Evolutionary conservation across 2,888 invertebrate genomes (phyloP), one percentile per base, ranked within the genome.

Genomic region (Epinotia bilunana): DNA sequence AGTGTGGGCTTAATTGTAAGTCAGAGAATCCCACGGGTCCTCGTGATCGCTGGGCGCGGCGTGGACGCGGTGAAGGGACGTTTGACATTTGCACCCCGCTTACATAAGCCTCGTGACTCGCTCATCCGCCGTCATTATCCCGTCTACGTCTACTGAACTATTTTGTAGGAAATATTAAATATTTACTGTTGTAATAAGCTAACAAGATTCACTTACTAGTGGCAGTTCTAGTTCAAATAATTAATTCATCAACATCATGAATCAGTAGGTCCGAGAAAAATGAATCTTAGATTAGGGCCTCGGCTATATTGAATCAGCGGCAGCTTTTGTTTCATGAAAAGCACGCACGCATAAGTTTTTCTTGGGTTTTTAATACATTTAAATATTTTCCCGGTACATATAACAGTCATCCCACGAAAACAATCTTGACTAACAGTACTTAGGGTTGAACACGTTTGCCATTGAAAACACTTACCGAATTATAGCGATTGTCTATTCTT

Each of bases 51-150:
- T 68, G 61, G 39, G 55, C 65, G 60, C 67, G 60, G 62, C 20
- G 60, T 46, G 73, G 63, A 18, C 57, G 64, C 72, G 63, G 83
- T 81, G 83, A 84, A 83, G 82, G 84, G 82, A 62, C 77, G 74
- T 62, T 78, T 85, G 84, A 83, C 84, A 85, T 85, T 86, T 84
- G 81, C 78, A 77, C 77, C 80, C 79, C 79, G 79, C 77, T 81
- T 83, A 83, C 81, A 79, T 80, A 81, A 82, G 73, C 73, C 76
- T 81, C 83, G 82, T 84, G 84, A 83, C 84, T 82, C 70, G 80
- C 79, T 79, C 83, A 82, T 83, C 84, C 79, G 80, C 77, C 79
- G 80, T 83, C 82, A 83, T 82, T 81, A 83, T 78, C 78, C 78
- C 78, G 74, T 78, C 77, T 68, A 46, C 78, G 74, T 78, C 77